Percentiles rank a stretch among this genome's conserved stretches.
Evolutionary conservation across 2,797 vertebrate species (phyloP).

Genomic region (Myripristis murdjan): DNA sequence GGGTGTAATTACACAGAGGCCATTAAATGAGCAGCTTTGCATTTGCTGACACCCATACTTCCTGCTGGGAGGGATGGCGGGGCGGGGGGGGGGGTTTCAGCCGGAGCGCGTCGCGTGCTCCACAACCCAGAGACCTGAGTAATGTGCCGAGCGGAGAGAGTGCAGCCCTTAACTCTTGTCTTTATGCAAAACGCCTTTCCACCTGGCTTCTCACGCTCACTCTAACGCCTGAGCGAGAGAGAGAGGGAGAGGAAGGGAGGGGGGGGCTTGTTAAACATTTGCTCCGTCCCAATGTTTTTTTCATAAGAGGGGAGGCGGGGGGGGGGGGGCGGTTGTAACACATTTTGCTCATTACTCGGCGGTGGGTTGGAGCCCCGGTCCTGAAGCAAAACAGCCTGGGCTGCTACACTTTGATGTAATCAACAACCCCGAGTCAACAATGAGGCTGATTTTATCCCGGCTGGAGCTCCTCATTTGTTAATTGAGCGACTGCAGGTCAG

Average conservation of each 20-base stretch:
- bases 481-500: conserved; percentile 29
- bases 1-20: conserved; percentile 39
- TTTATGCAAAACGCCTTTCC: conserved; percentile 50
- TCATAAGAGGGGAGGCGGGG: conserved; percentile 25
- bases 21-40: conserved; percentile 50
- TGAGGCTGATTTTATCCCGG: conserved; percentile 37
- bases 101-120: conserved; percentile 32
- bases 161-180: conserved; percentile 25
- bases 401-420: conserved; percentile 54
- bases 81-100: too few species aligned
- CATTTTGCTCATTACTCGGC: conserved; percentile 51
- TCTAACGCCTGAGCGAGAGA: conserved; percentile 9
- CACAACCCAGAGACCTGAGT: conserved; percentile 44
- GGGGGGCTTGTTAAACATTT: conserved; percentile 67
- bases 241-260: neutral
- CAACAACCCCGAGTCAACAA: conserved; percentile 46
- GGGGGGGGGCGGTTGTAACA: conserved; percentile 14
- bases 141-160: conserved; percentile 32
- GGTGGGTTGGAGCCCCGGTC: conserved; percentile 21
- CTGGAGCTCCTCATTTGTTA: conserved; percentile 34
- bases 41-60: conserved; percentile 56
- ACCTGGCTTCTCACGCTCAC: conserved; percentile 45
- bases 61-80: conserved; percentile 38
- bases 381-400: conserved; percentile 18
- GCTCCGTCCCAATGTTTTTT: conserved; percentile 53